phyloP scores from a whole-genome alignment of 2,888 invertebrate species.

The Eupithecia vulgata region DNA sequence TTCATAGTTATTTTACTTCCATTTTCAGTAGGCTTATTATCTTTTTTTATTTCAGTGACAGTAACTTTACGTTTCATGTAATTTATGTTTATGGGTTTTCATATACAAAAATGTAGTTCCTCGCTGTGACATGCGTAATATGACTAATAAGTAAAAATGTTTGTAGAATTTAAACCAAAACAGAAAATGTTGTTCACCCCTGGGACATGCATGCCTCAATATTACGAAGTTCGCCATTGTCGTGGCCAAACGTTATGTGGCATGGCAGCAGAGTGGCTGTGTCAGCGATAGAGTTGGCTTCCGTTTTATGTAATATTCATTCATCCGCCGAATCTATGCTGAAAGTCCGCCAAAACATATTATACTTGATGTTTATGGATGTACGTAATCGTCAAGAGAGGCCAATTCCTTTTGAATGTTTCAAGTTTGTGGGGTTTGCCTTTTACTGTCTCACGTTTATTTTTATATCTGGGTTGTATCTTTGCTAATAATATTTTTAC shows the following conservation, averaged over 20 bases:
- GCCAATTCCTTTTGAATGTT: constrained; percentile 41
- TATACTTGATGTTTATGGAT: constrained; percentile 65
- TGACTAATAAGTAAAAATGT: background rate
- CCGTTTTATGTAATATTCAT: constrained; percentile 73
- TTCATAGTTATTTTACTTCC: background rate
- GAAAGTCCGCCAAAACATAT: constrained; percentile 67
- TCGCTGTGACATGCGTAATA: background rate
- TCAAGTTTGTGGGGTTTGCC: constrained; percentile 20
- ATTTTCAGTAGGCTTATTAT: background rate
- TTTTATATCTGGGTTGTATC: constrained; percentile 4
- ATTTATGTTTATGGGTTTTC: background rate
- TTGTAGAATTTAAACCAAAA: background rate
- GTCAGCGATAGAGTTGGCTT: constrained; percentile 71
- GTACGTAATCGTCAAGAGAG: constrained; percentile 52
- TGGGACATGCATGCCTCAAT: constrained; percentile 1
- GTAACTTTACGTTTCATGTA: background rate
- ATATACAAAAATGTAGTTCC: background rate
- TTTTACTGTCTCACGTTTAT: constrained; percentile 1
- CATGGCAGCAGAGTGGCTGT: constrained; percentile 64
- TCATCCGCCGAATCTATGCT: constrained; percentile 65
- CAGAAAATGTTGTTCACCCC: background rate
- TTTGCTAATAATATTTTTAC: constrained; percentile 6
- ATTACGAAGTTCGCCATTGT: constrained; percentile 38
- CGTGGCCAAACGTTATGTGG: constrained; percentile 49
- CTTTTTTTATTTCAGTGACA: background rate